Evolutionary conservation across 2,797 vertebrate genomes (phyloP).

Genomic region (Melanogrammus aeglefinus): DNA sequence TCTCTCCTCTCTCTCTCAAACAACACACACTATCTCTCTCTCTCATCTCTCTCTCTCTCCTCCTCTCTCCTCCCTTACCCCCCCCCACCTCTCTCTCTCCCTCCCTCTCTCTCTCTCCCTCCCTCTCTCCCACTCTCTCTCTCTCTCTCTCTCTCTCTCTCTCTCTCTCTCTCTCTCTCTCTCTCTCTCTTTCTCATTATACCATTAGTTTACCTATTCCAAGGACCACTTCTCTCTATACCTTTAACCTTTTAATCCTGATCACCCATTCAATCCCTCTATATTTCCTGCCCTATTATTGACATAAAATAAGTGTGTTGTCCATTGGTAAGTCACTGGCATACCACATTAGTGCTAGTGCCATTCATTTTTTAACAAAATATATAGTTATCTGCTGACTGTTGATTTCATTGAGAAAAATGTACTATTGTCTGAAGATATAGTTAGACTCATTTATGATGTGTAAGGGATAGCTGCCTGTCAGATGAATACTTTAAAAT

Average conservation of each 20-base stretch:
- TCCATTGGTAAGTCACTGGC: background rate
- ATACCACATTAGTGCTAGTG: background rate
- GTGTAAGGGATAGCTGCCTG: background rate
- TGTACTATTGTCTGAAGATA: background rate
- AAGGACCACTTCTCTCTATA: background rate
- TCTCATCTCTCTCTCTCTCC: too few species aligned
- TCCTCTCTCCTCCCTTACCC: too few species aligned
- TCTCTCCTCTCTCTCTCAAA: too few species aligned
- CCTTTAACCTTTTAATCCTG: background rate
- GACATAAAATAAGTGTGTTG: background rate
- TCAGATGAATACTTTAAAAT: background rate
- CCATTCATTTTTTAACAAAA: background rate
- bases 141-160: constrained; percentile 14
- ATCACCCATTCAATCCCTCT: background rate
- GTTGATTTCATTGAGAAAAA: background rate
- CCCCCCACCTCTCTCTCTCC: too few species aligned
- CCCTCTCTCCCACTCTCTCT: background rate
- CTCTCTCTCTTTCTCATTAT: too few species aligned
- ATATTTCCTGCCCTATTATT: too few species aligned
- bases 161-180: background rate
- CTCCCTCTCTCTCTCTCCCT: background rate
- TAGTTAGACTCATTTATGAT: background rate
- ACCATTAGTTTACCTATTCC: background rate
- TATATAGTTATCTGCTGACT: background rate
- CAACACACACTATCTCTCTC: too few species aligned